Conservation (phyloP, 2,113 vertebrate genomes). For the Pygoscelis adeliae region DNA sequence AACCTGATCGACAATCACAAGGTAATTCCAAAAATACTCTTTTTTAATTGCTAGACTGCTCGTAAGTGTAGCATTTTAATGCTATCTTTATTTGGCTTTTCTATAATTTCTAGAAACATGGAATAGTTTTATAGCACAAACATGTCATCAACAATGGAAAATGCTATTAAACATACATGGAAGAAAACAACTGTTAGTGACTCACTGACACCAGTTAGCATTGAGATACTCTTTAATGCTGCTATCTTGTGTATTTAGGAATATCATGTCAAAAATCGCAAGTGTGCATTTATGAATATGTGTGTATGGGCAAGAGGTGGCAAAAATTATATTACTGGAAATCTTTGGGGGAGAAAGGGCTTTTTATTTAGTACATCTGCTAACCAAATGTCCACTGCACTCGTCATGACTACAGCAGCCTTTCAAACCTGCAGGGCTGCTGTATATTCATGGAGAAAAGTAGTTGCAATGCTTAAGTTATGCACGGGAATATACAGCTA, state of each 20-base stretch:
- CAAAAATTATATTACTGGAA: background rate
- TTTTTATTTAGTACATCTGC: background rate
- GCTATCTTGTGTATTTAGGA: background rate
- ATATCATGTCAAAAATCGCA: background rate
- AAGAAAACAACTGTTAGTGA: background rate
- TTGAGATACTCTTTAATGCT: background rate
- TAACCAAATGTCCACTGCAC: background rate
- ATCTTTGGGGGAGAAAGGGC: background rate
- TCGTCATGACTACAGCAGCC: background rate
- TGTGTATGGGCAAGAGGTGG: background rate
- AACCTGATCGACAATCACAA: constrained; percentile 98
- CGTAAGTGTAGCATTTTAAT: background rate
- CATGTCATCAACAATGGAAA: background rate
- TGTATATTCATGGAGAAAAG: background rate
- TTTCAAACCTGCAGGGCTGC: background rate
- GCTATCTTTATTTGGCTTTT: background rate
- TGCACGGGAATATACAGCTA: background rate
- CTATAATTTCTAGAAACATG: background rate
- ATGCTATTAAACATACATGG: background rate
- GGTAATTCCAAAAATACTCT: constrained; percentile 73
- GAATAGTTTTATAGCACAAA: background rate
- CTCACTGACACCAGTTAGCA: background rate
- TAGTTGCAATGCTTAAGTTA: background rate
- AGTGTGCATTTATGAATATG: background rate
- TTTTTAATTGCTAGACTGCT: background rate